These are phyloP conservation scores for Thripadectes ignobilis DNA, from an alignment of 2,797 vertebrate genomes.

Conservation along the genomic window DNA sequence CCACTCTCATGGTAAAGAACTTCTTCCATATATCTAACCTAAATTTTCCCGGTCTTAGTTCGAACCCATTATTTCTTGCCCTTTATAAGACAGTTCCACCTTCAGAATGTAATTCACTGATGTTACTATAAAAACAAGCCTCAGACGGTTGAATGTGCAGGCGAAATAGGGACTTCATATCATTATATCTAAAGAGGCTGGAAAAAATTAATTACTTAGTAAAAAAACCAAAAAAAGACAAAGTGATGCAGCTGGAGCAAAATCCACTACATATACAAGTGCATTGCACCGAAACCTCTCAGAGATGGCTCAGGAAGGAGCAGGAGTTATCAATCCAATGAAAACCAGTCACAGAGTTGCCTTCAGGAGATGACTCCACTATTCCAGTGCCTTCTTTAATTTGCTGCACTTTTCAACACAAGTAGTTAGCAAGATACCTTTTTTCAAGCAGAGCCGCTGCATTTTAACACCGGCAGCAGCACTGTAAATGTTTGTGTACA, in stretches of 20 bases:
- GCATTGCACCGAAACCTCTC: background rate
- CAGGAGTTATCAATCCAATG: background rate
- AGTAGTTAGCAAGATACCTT: fast-evolving
- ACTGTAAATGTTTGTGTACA: background rate
- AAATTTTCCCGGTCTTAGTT: background rate
- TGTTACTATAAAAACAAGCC: background rate
- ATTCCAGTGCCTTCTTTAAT: background rate
- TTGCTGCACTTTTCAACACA: background rate
- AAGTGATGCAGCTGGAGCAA: background rate
- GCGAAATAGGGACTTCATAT: background rate
- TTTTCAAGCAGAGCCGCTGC: background rate
- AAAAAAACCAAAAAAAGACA: background rate
- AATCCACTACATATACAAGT: background rate
- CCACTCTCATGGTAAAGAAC: background rate
- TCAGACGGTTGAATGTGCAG: background rate
- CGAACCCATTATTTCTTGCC: background rate
- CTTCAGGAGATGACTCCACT: background rate
- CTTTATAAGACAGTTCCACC: background rate
- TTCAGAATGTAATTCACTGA: background rate
- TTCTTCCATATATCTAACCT: background rate
- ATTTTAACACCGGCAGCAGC: background rate
- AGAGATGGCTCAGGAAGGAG: background rate
- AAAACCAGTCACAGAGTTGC: too few relatives aligned
- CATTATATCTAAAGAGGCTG: background rate
- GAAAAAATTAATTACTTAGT: background rate